phyloP scores from a whole-genome alignment of 2,888 invertebrate genomes.

The Drosophila putrida region DNA sequence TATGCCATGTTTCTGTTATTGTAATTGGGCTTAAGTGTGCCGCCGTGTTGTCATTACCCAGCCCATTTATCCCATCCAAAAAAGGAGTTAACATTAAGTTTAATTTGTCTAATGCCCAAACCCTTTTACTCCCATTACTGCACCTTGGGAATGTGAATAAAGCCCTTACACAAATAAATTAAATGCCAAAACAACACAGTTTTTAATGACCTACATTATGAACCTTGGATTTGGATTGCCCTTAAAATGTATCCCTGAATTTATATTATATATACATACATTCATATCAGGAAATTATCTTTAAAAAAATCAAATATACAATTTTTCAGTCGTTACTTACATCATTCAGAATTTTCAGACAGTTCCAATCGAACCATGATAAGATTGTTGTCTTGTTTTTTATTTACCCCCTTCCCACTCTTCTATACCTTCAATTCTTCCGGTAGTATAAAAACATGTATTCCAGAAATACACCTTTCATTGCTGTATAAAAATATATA shows the following conservation, averaged over 20 bases:
- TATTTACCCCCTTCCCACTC: too few species aligned
- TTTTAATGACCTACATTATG: constrained; percentile 29
- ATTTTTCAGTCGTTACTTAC: too few species aligned
- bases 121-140: constrained; percentile 36
- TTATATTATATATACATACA: not conserved
- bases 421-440: too few species aligned
- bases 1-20: constrained; percentile 35
- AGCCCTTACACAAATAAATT: constrained; percentile 38
- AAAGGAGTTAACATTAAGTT: constrained; percentile 68
- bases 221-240: constrained; percentile 29
- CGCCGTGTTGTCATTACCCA: constrained; percentile 34
- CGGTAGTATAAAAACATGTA: too few species aligned
- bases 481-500: too few species aligned
- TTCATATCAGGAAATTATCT: not conserved
- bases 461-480: too few species aligned
- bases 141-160: constrained; percentile 19
- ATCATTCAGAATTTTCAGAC: too few species aligned
- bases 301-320: not conserved
- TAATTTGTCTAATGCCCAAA: constrained; percentile 72
- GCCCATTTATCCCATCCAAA: constrained; percentile 10
- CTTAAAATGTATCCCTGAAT: not conserved
- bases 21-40: constrained; percentile 62
- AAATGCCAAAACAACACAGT: constrained; percentile 39
- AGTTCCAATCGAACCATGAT: too few species aligned
- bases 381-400: too few species aligned